Conservation (phyloP, 1,140 invertebrate genomes). For the Neotoxoptera formosana region DNA sequence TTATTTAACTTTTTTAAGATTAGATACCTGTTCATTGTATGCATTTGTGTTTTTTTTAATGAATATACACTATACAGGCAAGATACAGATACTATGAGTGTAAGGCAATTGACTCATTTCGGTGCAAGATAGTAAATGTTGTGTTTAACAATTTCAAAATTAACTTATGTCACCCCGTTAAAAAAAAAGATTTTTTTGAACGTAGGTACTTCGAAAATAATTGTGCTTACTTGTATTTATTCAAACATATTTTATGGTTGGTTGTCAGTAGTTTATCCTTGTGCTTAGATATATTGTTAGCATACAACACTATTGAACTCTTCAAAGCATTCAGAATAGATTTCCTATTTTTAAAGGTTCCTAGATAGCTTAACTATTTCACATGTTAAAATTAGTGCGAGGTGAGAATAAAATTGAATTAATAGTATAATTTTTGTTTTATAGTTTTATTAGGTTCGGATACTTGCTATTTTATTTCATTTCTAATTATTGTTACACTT, state of each 20-base stretch:
- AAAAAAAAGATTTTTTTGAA: neutral
- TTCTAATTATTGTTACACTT: conserved; percentile 30
- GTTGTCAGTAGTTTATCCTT: neutral
- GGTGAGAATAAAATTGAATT: neutral
- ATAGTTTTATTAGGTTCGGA: neutral
- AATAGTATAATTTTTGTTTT: neutral
- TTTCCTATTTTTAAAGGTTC: neutral
- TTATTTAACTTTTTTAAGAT: too few relatives aligned
- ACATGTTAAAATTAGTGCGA: neutral
- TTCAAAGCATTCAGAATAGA: neutral
- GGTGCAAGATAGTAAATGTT: neutral
- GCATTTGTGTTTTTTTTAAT: too few relatives aligned
- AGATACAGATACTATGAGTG: neutral
- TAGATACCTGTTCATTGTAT: too few relatives aligned
- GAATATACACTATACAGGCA: too few relatives aligned
- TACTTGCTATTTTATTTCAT: conserved; percentile 17
- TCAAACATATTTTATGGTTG: neutral
- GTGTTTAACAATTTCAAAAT: neutral
- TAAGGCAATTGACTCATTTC: neutral
- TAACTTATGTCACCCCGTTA: neutral
- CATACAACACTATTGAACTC: neutral
- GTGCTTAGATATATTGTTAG: neutral
- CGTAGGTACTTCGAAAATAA: neutral
- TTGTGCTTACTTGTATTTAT: neutral
- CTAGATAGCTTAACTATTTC: neutral